These are phyloP conservation scores for Dunckerocampus dactyliophorus DNA, from an alignment of 2,113 vertebrate species.

Conservation along the genomic window DNA sequence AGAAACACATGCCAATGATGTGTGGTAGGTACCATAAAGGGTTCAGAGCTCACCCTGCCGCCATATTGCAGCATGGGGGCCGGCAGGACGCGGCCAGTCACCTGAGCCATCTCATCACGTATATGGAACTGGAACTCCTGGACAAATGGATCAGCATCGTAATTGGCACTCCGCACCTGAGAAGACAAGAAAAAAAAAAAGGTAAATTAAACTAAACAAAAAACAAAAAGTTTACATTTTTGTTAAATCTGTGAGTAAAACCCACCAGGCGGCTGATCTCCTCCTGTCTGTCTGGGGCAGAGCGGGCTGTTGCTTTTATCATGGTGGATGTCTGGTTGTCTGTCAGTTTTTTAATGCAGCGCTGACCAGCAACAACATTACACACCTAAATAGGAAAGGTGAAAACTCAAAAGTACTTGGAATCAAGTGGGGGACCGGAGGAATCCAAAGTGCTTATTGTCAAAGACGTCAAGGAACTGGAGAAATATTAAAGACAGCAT, in stretches of 20 bases:
- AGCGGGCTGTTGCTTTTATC: constrained; percentile 98
- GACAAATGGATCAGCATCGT: constrained; percentile 94
- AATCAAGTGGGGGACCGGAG: too few relatives aligned
- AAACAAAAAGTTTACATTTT: background rate
- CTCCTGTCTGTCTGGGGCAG: constrained; percentile 94
- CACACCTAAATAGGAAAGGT: constrained; percentile 78
- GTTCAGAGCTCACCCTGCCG: constrained; percentile 91
- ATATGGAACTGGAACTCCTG: constrained; percentile 98
- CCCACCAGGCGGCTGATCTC: constrained; percentile 97
- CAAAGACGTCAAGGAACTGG: too few relatives aligned
- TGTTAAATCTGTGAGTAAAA: constrained; percentile 5
- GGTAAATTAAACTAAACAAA: constrained; percentile 33
- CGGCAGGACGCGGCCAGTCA: constrained; percentile 94
- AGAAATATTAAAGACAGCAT: too few relatives aligned
- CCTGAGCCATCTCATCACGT: constrained; percentile 97
- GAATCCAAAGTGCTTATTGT: too few relatives aligned
- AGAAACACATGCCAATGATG: constrained; percentile 50
- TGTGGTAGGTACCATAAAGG: constrained; percentile 79
- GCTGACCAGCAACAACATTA: constrained; percentile 96
- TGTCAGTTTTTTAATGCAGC: constrained; percentile 98
- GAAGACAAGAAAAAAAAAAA: background rate
- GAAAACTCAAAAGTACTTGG: background rate
- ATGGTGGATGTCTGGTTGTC: constrained; percentile 99
- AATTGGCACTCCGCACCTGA: constrained; percentile 98
- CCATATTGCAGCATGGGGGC: constrained; percentile 98